Evolutionary conservation across 2,888 invertebrate genomes (phyloP).

Genomic region (Biston stratarius): DNA sequence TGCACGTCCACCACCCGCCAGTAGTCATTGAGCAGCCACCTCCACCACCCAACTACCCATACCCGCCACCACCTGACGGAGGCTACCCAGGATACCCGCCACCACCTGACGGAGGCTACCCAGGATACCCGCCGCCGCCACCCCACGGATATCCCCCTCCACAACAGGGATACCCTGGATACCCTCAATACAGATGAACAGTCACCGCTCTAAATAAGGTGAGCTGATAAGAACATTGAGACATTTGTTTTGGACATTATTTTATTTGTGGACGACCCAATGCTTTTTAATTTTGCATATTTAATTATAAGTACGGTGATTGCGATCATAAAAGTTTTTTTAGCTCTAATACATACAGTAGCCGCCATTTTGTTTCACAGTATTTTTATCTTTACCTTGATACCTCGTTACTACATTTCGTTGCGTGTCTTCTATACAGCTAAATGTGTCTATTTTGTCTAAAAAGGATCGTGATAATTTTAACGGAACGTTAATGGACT

Average conservation of each 20-base stretch:
- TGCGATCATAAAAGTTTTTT: constrained; percentile 9
- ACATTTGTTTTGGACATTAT: background rate
- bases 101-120: constrained; percentile 54
- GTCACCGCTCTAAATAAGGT: constrained; percentile 53
- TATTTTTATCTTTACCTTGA: constrained; percentile 22
- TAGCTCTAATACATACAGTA: constrained; percentile 1
- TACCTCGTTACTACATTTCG: constrained; percentile 11
- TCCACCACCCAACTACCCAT: constrained; percentile 51
- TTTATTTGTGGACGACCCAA: constrained; percentile 61
- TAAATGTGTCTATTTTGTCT: constrained; percentile 1
- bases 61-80: constrained; percentile 58
- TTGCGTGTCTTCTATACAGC: constrained; percentile 2
- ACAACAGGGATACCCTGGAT: constrained; percentile 52
- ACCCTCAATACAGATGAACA: constrained; percentile 64
- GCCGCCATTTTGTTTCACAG: constrained; percentile 32
- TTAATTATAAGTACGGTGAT: constrained; percentile 1
- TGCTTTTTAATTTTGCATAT: constrained; percentile 19
- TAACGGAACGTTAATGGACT: background rate
- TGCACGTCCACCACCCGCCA: constrained; percentile 74
- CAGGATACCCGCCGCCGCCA: constrained; percentile 54
- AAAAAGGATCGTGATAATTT: constrained; percentile 21
- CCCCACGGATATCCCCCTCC: constrained; percentile 54
- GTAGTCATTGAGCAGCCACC: constrained; percentile 64
- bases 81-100: constrained; percentile 59
- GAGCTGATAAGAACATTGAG: constrained; percentile 39